Base-by-base conservation (phyloP, 2,113 vertebrate species). In the Pardalotus punctatus region DNA sequence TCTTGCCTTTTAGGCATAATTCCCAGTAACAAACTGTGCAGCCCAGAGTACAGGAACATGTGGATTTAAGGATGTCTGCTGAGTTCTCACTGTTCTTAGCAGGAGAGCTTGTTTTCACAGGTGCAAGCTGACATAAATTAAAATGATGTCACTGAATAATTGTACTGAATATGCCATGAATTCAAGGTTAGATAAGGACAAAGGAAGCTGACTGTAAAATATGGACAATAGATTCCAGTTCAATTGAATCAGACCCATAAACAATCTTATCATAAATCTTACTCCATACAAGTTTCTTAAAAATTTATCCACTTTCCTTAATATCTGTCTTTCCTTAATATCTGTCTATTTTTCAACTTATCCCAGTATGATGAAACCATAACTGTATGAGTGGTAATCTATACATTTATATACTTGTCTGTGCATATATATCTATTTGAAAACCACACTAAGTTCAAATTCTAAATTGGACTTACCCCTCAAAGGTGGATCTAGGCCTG, bases 11-110 rank as follows among this genome's bases (percentile, higher is more conserved):
- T 83, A 95, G 96, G 95, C 94, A 96, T 67, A 86, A 42, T 81
- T 96, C 96, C 93, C 96, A 94, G 86, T 90, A 88, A 86, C 93
- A 95, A 81, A 90, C n/a, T 94, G 95, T 96, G 76, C 94, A 86
- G 85, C 35, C 60, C 67, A 66, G 64, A 73, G 60, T 90, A 81
- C 42, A 81, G 56, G 76, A 94, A 86, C 71, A 67, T 53, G 69
- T 88, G 76, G 50, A 40, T 90, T 90, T 94, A 83, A 93, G 86
- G 76, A 83, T 11, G 2, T 60, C 76, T 70, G 16, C 17, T 42
- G 33, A 71, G 86, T 88, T 93, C 86, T 93, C 70, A n/a, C 47
- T 95, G 71, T 95, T 92, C 74, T 82, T 86, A 82, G 45, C 36
- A 54, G 53, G 58, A 90, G 19, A 76, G 22, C 23, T 69, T 86